A percentile compares a stretch with the other conserved stretches of the same genome.
These are phyloP conservation scores for Bombylius major DNA, from an alignment of 2,888 invertebrate genomes.

Conservation along the genomic window DNA sequence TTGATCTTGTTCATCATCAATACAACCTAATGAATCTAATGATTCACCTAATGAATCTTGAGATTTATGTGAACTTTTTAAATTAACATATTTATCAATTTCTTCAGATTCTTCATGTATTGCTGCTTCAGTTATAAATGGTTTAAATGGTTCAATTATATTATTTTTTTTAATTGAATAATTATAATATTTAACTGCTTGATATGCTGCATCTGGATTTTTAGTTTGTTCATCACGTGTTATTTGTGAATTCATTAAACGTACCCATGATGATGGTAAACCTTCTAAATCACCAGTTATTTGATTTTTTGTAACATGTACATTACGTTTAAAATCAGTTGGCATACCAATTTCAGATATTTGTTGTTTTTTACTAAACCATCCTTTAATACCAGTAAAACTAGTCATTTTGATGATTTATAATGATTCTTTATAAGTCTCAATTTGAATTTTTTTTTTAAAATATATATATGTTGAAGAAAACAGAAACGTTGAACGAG, in stretches of 20 bases:
- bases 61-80: conserved; percentile 58
- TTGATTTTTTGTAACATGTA: conserved; percentile 76
- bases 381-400: conserved; percentile 28
- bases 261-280: conserved; percentile 69
- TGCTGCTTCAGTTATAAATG: conserved; percentile 65
- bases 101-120: conserved; percentile 74
- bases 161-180: conserved; percentile 74
- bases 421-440: not conserved
- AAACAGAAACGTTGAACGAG: too few species aligned
- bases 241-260: conserved; percentile 68
- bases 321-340: conserved; percentile 71
- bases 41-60: conserved; percentile 45
- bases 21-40: conserved; percentile 29
- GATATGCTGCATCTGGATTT: conserved; percentile 80
- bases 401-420: conserved; percentile 23
- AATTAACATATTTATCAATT: conserved; percentile 62
- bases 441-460: too few species aligned
- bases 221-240: conserved; percentile 76
- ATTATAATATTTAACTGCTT: conserved; percentile 83
- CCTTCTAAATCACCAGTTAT: conserved; percentile 76
- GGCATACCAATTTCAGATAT: conserved; percentile 59
- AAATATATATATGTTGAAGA: too few species aligned
- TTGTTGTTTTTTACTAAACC: conserved; percentile 36
- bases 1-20: conserved; percentile 37
- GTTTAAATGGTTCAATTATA: conserved; percentile 59